Evolutionary conservation across 2,797 vertebrate species (phyloP).

Genomic region (Sebastiscus tertius): DNA sequence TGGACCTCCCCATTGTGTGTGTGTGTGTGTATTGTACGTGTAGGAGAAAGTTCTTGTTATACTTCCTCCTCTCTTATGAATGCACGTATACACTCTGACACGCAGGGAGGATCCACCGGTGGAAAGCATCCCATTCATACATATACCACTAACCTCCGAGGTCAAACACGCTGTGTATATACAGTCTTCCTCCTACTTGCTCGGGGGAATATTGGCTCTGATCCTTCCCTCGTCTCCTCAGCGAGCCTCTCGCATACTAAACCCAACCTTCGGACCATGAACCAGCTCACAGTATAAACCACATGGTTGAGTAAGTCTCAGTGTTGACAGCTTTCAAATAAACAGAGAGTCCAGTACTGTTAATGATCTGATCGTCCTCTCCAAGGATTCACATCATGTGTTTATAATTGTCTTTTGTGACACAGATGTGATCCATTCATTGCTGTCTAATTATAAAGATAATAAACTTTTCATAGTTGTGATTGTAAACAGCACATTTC

Average conservation of each 20-base stretch:
- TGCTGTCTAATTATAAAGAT: neutral
- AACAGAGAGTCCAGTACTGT: slow-evolving; percentile 24
- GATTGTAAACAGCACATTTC: neutral
- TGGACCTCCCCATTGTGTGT: slow-evolving; percentile 19
- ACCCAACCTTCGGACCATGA: slow-evolving; percentile 56
- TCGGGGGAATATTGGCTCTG: slow-evolving; percentile 17
- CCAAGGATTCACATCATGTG: neutral
- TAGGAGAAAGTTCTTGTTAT: slow-evolving; percentile 33
- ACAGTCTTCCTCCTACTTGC: slow-evolving; percentile 16
- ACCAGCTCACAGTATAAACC: slow-evolving; percentile 37
- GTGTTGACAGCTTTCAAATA: slow-evolving; percentile 53
- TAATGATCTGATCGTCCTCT: slow-evolving; percentile 15
- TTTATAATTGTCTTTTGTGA: neutral
- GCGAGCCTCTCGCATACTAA: slow-evolving; percentile 32
- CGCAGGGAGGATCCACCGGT: slow-evolving; percentile 2
- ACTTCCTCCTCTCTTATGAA: slow-evolving; percentile 56
- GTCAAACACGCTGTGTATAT: slow-evolving; percentile 25
- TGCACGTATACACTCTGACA: slow-evolving; percentile 6
- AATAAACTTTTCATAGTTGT: neutral
- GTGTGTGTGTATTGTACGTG: slow-evolving; percentile 5
- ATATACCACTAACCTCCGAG: slow-evolving; percentile 7
- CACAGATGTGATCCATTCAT: neutral
- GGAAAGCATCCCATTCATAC: slow-evolving; percentile 37
- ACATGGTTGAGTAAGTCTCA: slow-evolving; percentile 38
- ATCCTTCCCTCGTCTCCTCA: slow-evolving; percentile 26